A percentile compares a stretch with the other conserved stretches of the same genome.
Evolutionary conservation across 2,113 vertebrate species (phyloP).

Genomic region (Aldabrachelys gigantea): DNA sequence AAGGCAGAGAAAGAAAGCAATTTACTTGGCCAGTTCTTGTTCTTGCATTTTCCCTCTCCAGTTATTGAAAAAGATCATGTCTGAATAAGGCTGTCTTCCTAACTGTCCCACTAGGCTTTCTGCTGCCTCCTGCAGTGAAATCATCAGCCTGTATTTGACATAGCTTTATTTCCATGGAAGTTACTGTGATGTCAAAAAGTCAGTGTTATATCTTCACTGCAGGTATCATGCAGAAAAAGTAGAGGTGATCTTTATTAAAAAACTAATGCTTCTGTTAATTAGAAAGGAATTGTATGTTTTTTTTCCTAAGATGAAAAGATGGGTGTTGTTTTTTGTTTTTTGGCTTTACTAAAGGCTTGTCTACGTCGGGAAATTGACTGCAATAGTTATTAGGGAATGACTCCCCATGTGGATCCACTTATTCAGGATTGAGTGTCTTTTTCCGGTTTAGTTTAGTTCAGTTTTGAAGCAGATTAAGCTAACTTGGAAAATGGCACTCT

Average conservation of each 20-base stretch:
- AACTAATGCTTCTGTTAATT: background rate
- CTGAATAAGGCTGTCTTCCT: background rate
- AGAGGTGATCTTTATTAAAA: background rate
- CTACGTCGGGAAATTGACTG: background rate
- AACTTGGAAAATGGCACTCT: background rate
- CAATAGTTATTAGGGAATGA: background rate
- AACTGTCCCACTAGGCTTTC: background rate
- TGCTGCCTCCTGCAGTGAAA: background rate
- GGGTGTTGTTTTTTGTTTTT: background rate
- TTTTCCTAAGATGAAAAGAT: background rate
- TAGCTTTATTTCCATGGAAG: background rate
- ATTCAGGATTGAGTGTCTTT: background rate
- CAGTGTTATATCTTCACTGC: background rate
- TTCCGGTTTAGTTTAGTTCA: background rate
- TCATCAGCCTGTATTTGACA: fast-evolving
- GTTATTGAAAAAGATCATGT: background rate
- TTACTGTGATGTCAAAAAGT: background rate
- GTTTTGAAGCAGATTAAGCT: background rate
- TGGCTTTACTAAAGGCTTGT: background rate
- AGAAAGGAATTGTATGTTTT: background rate
- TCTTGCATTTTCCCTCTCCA: background rate
- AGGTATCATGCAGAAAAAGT: background rate
- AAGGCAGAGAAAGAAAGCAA: background rate
- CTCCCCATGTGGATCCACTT: background rate
- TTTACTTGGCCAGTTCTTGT: background rate